phyloP scores from a whole-genome alignment of 2,113 vertebrate genomes.

The Zosterops borbonicus region DNA sequence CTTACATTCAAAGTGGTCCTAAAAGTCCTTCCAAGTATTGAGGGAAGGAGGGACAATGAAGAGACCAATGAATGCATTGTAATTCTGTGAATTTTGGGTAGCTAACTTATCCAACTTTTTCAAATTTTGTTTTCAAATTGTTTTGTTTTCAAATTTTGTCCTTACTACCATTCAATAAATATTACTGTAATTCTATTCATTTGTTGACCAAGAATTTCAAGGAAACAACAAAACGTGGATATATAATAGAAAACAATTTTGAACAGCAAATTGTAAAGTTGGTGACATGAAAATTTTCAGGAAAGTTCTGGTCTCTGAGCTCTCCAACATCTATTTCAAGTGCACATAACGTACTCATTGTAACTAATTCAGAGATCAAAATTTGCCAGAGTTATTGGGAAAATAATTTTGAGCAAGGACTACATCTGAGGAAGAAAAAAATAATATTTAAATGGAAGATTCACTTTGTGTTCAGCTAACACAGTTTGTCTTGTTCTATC shows the following conservation, averaged over 20 bases:
- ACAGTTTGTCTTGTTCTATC: neutral
- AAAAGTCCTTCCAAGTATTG: neutral
- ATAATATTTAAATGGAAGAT: neutral
- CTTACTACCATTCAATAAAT: neutral
- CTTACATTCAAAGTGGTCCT: neutral
- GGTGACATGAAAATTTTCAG: neutral
- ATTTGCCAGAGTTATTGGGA: neutral
- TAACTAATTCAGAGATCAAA: neutral
- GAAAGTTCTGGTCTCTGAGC: neutral
- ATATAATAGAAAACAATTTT: neutral
- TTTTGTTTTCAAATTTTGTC: neutral
- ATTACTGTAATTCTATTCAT: neutral
- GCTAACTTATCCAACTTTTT: neutral
- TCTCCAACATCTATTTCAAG: neutral
- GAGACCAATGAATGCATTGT: neutral
- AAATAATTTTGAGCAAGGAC: neutral
- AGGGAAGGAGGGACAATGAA: neutral
- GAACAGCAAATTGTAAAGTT: neutral
- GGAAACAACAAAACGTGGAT: neutral
- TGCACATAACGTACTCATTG: neutral
- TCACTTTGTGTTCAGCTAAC: neutral
- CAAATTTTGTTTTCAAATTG: neutral
- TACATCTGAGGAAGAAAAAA: neutral
- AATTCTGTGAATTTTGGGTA: neutral
- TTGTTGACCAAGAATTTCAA: neutral